phyloP scores from a whole-genome alignment of 2,113 vertebrate species.

The Urocitellus parryii region DNA sequence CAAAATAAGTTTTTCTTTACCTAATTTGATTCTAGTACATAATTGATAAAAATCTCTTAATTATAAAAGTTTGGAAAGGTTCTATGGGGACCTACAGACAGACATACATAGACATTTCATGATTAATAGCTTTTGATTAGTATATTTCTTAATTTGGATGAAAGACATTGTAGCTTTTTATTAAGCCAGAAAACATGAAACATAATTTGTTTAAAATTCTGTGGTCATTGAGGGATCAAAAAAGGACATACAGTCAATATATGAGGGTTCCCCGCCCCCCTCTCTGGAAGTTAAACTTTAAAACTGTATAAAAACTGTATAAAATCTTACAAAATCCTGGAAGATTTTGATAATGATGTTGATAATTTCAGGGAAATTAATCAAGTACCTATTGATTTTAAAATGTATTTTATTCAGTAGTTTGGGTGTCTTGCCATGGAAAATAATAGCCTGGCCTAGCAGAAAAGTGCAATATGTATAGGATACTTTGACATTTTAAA shows the following conservation, averaged over 20 bases:
- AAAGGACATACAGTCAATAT: conserved; percentile 76
- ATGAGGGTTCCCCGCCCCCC: conserved; percentile 56
- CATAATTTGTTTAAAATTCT: conserved; percentile 83
- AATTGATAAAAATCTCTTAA: conserved; percentile 82
- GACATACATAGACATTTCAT: conserved; percentile 65
- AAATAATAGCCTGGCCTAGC: conserved; percentile 82
- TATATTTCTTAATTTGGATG: conserved; percentile 70
- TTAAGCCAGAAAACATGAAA: conserved; percentile 76
- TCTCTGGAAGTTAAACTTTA: conserved; percentile 75
- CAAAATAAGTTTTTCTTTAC: conserved; percentile 82
- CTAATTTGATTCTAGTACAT: conserved; percentile 85
- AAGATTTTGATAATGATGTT: conserved; percentile 75
- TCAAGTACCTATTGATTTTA: conserved; percentile 77
- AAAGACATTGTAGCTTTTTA: conserved; percentile 67
- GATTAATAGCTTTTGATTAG: conserved; percentile 70
- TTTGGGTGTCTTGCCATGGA: conserved; percentile 81
- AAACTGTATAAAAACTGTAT: conserved; percentile 70
- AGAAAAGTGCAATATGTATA: conserved; percentile 89
- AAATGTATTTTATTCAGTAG: conserved; percentile 78
- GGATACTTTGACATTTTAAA: conserved; percentile 80
- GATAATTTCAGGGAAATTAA: conserved; percentile 83
- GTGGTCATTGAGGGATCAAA: conserved; percentile 79
- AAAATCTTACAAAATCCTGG: conserved; percentile 77
- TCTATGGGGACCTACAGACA: conserved; percentile 70
- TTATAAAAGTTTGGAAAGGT: conserved; percentile 77